These are phyloP conservation scores for Riptortus pedestris DNA, from an alignment of 1,140 invertebrate species.

Conservation along the genomic window DNA sequence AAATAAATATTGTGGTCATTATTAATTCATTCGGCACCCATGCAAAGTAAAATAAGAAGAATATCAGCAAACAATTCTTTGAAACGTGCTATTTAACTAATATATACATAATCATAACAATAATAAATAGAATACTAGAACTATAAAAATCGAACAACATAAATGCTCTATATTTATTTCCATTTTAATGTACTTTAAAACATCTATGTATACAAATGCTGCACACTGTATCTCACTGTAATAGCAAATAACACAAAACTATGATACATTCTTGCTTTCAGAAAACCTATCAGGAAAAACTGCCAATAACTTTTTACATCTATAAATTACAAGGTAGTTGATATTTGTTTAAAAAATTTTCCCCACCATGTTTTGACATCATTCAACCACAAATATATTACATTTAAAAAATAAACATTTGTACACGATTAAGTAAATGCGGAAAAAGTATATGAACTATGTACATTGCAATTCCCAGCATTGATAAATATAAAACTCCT, in stretches of 20 bases:
- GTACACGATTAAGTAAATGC: slow-evolving; percentile 14
- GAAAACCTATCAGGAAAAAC: background rate
- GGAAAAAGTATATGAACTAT: background rate
- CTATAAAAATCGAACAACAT: slow-evolving; percentile 1
- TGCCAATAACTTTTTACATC: slow-evolving; percentile 3
- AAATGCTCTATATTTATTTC: slow-evolving; percentile 7
- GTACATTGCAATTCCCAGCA: slow-evolving; percentile 4
- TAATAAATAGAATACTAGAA: slow-evolving; percentile 2
- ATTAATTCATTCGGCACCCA: slow-evolving; percentile 1
- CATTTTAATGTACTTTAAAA: too few species aligned
- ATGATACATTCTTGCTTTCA: slow-evolving; percentile 2
- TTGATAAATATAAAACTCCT: slow-evolving; percentile 2
- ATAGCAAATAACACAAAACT: slow-evolving; percentile 5
- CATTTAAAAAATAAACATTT: slow-evolving; percentile 16
- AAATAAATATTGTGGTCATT: too few species aligned
- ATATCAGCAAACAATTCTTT: background rate
- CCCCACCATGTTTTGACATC: background rate
- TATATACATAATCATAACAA: slow-evolving; percentile 2
- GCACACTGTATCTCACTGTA: background rate
- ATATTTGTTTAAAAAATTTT: background rate
- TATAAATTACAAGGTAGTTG: slow-evolving; percentile 5
- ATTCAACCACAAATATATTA: slow-evolving; percentile 11
- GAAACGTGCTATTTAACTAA: background rate
- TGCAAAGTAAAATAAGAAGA: background rate
- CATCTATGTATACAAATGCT: too few species aligned